These are phyloP conservation scores for Pterostichus niger DNA, from an alignment of 2,888 invertebrate genomes.

Conservation along the genomic window DNA sequence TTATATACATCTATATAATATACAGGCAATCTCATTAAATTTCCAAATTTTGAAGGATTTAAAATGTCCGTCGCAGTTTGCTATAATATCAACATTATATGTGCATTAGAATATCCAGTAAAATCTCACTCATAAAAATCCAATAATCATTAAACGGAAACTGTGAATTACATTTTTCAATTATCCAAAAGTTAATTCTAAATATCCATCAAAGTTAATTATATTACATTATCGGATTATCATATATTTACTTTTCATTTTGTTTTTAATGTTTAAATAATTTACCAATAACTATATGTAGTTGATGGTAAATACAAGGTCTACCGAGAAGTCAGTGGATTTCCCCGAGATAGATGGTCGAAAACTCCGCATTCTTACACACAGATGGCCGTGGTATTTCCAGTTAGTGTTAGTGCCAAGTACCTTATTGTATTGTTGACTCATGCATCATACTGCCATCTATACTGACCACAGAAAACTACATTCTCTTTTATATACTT, in stretches of 20 bases:
- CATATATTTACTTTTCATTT: constrained; percentile 27
- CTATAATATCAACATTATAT: constrained; percentile 1
- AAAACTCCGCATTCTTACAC: constrained; percentile 33
- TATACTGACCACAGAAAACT: not conserved
- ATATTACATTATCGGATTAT: constrained; percentile 31
- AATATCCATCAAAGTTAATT: constrained; percentile 38
- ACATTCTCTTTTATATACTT: not conserved
- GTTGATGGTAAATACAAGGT: not conserved
- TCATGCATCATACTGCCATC: not conserved
- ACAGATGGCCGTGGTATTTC: constrained; percentile 42
- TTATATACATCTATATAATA: too few species aligned
- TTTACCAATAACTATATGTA: not conserved
- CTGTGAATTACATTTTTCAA: constrained; percentile 42
- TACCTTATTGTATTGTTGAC: not conserved
- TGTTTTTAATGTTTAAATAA: constrained; percentile 1
- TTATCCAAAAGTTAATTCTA: constrained; percentile 44
- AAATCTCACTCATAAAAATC: constrained; percentile 30
- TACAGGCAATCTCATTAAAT: too few species aligned
- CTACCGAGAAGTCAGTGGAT: constrained; percentile 42
- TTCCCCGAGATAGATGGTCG: constrained; percentile 7
- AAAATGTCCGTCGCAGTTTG: too few species aligned
- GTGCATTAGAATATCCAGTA: constrained; percentile 43
- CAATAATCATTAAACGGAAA: constrained; percentile 39
- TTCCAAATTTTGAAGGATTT: too few species aligned
- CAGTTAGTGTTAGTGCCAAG: constrained; percentile 42